Evolutionary conservation across 2,888 invertebrate genomes (phyloP), one percentile per base, ranked within the genome.

Genomic region (Cremastobaeus sp.): DNA sequence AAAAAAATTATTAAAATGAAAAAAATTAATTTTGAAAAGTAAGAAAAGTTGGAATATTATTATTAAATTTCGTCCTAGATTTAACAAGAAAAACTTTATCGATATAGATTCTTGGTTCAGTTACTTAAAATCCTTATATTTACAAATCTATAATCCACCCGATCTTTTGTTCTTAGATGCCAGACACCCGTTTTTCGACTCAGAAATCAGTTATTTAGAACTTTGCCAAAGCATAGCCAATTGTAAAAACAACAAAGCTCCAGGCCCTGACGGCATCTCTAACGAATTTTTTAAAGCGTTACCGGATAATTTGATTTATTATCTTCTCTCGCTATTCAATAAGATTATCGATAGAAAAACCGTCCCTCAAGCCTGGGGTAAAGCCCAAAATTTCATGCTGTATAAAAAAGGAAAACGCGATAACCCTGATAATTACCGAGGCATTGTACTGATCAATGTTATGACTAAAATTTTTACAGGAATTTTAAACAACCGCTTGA

Each of bases 301-400:
- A 6, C 34, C 50, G 6, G 1, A n/a, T 1, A 50, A 50, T 20
- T 34, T 20, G 50, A 17, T 34, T 2, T 12, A 34, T 20, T 34
- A 50, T 6, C 8, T 50, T 12, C 34, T 20, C 18, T 8, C 14
- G 1, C 6, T 59, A n/a, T 59, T 59, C 9, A 47, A 47, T 11
- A 43, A 43, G 21, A 43, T 57, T 1, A 20, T 59, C 21, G 0
- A 17, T 6, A 14, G 12, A 6, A 47, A 59, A 28, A 35, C 18
- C 11, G 35, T 32, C 3, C 59, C 47, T n/a, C 35, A 11, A 1
- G 45, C 20, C 1, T 59, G 59, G 59, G 21, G 59, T 8, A 21
- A 30, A 17, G 25, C 25, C 8, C 25, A 25, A 25, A 25, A 25
- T 25, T 25, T 25, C 8, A 25, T 25, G 25, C 8, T 25, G 25